Conservation (phyloP, 2,113 vertebrate species). For the Reinhardtius hippoglossoides region DNA sequence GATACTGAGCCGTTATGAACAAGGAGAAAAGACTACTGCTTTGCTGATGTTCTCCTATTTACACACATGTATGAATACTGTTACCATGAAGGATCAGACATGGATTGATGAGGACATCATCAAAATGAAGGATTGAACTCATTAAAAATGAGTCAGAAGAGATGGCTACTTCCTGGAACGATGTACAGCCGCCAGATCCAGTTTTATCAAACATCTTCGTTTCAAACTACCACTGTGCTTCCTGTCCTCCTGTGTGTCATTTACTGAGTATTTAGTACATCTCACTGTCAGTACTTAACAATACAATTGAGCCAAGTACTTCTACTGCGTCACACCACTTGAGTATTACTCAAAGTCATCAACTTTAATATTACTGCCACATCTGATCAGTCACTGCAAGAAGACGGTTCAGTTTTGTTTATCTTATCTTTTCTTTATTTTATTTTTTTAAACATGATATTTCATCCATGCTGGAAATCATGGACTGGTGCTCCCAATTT, state of each 20-base stretch:
- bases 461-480: constrained; percentile 86
- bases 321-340: constrained; percentile 36
- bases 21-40: constrained; percentile 26
- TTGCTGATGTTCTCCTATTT: not conserved
- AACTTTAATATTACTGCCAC: constrained; percentile 59
- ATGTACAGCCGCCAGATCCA: constrained; percentile 23
- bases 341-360: constrained; percentile 58
- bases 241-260: constrained; percentile 27
- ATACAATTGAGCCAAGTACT: constrained; percentile 60
- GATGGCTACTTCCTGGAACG: constrained; percentile 36
- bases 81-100: constrained; percentile 64
- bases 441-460: constrained; percentile 52
- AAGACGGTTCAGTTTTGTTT: constrained; percentile 28
- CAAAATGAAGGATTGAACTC: constrained; percentile 78
- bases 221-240: constrained; percentile 39
- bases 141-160: constrained; percentile 33
- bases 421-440: not conserved
- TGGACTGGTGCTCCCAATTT: constrained; percentile 85
- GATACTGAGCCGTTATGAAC: constrained; percentile 52
- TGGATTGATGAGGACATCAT: constrained; percentile 20
- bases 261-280: constrained; percentile 47
- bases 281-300: constrained; percentile 44
- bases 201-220: constrained; percentile 26
- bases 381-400: constrained; percentile 53
- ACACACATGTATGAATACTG: constrained; percentile 29